These are phyloP conservation scores for Maniola hyperantus DNA, from an alignment of 2,888 invertebrate species.

Conservation along the genomic window DNA sequence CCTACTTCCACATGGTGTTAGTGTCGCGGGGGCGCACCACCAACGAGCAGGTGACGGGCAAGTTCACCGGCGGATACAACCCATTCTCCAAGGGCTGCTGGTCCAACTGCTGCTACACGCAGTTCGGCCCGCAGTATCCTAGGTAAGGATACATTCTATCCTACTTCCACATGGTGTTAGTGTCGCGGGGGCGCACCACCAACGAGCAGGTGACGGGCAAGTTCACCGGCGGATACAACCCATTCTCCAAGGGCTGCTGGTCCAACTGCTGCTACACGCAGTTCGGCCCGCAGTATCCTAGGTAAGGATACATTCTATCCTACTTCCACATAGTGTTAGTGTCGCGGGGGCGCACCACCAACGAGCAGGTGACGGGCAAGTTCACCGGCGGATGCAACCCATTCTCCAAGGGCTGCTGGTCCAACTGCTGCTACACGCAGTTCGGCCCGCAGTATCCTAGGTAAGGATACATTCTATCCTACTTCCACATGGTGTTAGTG, in stretches of 20 bases:
- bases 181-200: slow-evolving; percentile 93
- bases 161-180: background rate
- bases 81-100: slow-evolving; percentile 98
- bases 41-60: slow-evolving; percentile 99
- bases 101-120: slow-evolving; percentile 96
- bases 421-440: slow-evolving; percentile 97
- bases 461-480: background rate
- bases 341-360: slow-evolving; percentile 95
- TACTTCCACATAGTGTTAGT: background rate
- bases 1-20: slow-evolving; percentile 69
- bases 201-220: slow-evolving; percentile 99
- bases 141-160: background rate
- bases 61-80: slow-evolving; percentile 99
- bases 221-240: slow-evolving; percentile 99
- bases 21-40: slow-evolving; percentile 93
- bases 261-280: slow-evolving; percentile 97
- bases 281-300: slow-evolving; percentile 56
- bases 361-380: slow-evolving; percentile 99
- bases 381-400: slow-evolving; percentile 99
- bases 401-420: slow-evolving; percentile 97
- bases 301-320: background rate
- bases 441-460: slow-evolving; percentile 55
- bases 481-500: slow-evolving; percentile 89
- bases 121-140: slow-evolving; percentile 71
- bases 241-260: slow-evolving; percentile 97